These are phyloP conservation scores for Pediacus dermestoides DNA, from an alignment of 2,888 invertebrate species.

Conservation along the genomic window DNA sequence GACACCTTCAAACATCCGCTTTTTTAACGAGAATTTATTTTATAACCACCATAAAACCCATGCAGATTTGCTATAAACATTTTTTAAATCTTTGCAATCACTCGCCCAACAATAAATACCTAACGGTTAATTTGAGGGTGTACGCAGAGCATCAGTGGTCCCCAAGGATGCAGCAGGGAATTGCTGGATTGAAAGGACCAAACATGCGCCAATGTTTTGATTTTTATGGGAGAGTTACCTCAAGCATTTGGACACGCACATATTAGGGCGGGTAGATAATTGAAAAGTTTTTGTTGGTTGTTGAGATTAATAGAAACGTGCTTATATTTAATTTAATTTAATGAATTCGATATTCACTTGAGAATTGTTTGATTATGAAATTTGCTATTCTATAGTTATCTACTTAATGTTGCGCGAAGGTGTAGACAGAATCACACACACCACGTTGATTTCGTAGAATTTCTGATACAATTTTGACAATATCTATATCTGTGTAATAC, in stretches of 20 bases:
- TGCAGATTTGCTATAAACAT: too few relatives aligned
- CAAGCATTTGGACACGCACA: conserved; percentile 30
- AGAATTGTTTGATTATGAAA: conserved; percentile 21
- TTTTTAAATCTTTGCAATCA: too few relatives aligned
- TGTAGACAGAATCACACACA: conserved; percentile 2
- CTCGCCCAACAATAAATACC: too few relatives aligned
- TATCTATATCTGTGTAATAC: too few relatives aligned
- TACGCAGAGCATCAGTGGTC: too few relatives aligned
- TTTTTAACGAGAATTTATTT: too few relatives aligned
- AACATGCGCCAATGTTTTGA: conserved; percentile 46
- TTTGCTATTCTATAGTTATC: conserved; percentile 6
- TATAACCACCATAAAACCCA: too few relatives aligned
- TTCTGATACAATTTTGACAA: too few relatives aligned
- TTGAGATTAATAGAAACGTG: conserved; percentile 45
- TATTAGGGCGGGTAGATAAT: conserved; percentile 35
- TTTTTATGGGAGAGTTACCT: conserved; percentile 49
- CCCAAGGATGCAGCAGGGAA: too few relatives aligned
- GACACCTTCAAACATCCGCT: too few relatives aligned
- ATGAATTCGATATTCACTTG: conserved; percentile 33
- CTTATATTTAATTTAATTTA: conserved; percentile 44
- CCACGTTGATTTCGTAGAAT: conserved; percentile 10
- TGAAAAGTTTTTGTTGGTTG: conserved; percentile 46
- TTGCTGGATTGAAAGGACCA: too few relatives aligned
- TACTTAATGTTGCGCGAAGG: conserved; percentile 1
- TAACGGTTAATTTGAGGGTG: too few relatives aligned